Conservation (phyloP, 30 jellyfish, hydroid and myxozoan genomes). For the Cassiopea xamachana region DNA sequence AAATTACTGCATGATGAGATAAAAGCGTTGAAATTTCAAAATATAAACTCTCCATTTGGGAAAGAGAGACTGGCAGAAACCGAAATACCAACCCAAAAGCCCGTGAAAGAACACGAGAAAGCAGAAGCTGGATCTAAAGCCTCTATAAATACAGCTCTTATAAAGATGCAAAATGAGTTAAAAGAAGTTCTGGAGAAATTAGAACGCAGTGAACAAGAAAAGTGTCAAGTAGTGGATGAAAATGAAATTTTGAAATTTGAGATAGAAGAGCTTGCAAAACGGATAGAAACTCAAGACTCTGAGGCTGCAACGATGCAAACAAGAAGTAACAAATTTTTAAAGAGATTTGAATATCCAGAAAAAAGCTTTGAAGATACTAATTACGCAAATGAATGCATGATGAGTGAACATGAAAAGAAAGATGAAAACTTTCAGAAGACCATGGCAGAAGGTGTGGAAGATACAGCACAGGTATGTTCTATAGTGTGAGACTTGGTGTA, state of each 20-base stretch:
- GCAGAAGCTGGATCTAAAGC: not conserved
- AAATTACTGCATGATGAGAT: not conserved
- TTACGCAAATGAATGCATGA: not conserved
- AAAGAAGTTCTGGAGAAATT: not conserved
- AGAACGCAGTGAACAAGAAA: not conserved
- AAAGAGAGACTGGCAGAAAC: not conserved
- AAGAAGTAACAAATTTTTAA: not conserved
- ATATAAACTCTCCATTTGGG: not conserved
- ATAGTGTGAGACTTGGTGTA: no score
- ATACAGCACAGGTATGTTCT: conserved; percentile 1
- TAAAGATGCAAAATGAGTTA: not conserved
- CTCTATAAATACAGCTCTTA: not conserved
- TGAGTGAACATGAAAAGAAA: not conserved
- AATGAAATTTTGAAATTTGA: not conserved
- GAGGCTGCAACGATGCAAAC: conserved; percentile 1
- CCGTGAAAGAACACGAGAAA: not conserved
- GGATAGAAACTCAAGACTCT: not conserved
- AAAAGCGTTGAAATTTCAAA: not conserved
- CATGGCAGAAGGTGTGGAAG: conserved; percentile 4
- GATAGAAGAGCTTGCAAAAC: not conserved
- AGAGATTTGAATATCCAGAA: not conserved
- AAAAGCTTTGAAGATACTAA: not conserved
- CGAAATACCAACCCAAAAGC: not conserved
- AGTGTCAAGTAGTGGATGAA: not conserved
- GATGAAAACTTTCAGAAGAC: conserved; percentile 20